Evolutionary conservation across 2,797 vertebrate species (phyloP).

Genomic region (Hydrophis major): DNA sequence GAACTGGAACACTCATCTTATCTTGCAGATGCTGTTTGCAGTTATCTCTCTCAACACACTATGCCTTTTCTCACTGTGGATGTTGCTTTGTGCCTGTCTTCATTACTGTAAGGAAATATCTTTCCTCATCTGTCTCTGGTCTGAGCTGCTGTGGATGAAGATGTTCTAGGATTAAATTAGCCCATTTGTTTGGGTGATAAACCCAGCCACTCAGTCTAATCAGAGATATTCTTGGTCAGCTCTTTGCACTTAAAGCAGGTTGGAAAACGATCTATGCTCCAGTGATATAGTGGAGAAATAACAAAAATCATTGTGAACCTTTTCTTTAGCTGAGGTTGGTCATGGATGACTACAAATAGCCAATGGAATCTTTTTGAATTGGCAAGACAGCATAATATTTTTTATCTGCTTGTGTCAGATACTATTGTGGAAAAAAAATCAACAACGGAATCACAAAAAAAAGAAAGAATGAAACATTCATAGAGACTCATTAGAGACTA

Average conservation of each 20-base stretch:
- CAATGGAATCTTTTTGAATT: constrained; percentile 40
- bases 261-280: constrained; percentile 53
- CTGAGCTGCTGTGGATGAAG: constrained; percentile 9
- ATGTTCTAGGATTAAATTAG: constrained; percentile 50
- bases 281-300: constrained; percentile 50
- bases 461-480: constrained; percentile 28
- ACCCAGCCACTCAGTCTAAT: constrained; percentile 49
- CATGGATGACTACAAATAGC: constrained; percentile 33
- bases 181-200: constrained; percentile 42
- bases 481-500: neutral
- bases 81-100: constrained; percentile 62
- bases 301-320: constrained; percentile 55
- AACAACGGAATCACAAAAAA: neutral
- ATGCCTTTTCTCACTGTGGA: constrained; percentile 54
- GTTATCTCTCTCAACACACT: constrained; percentile 59
- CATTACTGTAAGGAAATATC: constrained; percentile 52
- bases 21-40: constrained; percentile 57
- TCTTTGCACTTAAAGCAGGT: constrained; percentile 41
- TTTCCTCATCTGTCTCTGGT: constrained; percentile 14
- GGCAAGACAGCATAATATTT: neutral
- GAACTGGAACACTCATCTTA: constrained; percentile 55
- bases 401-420: constrained; percentile 4
- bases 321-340: constrained; percentile 47
- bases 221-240: constrained; percentile 51
- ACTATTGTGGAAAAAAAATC: neutral